A percentile compares a stretch with the other conserved stretches of the same genome.
Conservation (phyloP, 2,797 vertebrate genomes). For the Clamator glandarius region DNA sequence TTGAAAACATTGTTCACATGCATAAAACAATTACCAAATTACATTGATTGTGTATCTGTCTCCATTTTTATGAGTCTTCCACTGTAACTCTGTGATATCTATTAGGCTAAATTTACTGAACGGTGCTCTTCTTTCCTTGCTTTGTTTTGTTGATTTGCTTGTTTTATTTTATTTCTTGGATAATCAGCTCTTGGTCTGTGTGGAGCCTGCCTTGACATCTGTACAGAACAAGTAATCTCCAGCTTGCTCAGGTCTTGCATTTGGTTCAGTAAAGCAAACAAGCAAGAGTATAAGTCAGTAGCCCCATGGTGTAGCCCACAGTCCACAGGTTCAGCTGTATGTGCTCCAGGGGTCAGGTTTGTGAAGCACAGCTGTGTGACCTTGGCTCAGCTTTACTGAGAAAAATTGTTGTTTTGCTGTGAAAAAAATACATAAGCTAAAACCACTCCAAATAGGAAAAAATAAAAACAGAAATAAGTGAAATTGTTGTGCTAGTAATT, state of each 20-base stretch:
- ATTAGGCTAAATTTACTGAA: slow-evolving; percentile 48
- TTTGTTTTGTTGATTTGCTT: slow-evolving; percentile 16
- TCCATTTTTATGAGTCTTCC: slow-evolving; percentile 27
- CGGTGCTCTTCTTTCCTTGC: neutral
- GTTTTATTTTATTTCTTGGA: neutral
- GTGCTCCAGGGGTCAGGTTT: neutral
- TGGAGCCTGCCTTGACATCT: neutral
- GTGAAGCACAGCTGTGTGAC: slow-evolving; percentile 39
- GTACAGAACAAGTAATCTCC: slow-evolving; percentile 1
- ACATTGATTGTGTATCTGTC: slow-evolving; percentile 37
- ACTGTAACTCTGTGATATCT: neutral
- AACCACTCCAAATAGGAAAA: neutral
- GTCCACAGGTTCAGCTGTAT: slow-evolving; percentile 7
- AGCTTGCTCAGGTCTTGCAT: neutral
- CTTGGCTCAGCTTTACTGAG: neutral
- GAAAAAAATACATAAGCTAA: neutral
- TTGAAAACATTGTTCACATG: slow-evolving; percentile 26
- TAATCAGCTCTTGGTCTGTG: slow-evolving; percentile 22
- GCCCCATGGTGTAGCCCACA: neutral
- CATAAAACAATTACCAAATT: slow-evolving; percentile 48
- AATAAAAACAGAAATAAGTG: neutral
- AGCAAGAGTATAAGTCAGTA: neutral
- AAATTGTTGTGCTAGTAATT: neutral
- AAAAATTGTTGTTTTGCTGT: neutral
- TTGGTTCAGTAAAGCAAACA: slow-evolving; percentile 19